Evolutionary conservation across 2,888 invertebrate genomes (phyloP).

Genomic region (Tuta absoluta): DNA sequence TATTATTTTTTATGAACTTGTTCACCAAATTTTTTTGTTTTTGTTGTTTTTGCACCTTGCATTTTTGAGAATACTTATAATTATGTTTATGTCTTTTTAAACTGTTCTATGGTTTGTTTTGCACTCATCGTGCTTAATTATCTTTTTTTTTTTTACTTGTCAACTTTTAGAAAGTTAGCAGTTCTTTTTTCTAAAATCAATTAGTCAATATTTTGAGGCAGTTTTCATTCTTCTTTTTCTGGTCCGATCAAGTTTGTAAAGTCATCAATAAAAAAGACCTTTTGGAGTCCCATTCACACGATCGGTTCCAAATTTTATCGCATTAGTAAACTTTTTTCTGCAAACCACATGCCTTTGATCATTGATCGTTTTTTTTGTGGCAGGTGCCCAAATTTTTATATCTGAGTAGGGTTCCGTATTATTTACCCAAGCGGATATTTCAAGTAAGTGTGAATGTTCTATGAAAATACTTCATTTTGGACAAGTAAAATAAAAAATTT

Average conservation of each 20-base stretch:
- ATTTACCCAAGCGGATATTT: not conserved
- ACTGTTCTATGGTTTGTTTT: too few relatives aligned
- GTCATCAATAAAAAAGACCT: constrained; percentile 29
- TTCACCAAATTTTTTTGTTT: too few relatives aligned
- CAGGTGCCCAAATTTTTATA: constrained; percentile 42
- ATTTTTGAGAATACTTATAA: too few relatives aligned
- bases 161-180: too few relatives aligned
- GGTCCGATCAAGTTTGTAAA: constrained; percentile 24
- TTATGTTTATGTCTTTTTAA: too few relatives aligned
- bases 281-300: constrained; percentile 45
- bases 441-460: not conserved
- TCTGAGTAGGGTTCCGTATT: not conserved
- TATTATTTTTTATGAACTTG: too few relatives aligned
- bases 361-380: constrained; percentile 58
- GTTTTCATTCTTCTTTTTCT: not conserved
- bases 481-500: too few relatives aligned
- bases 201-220: not conserved
- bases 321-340: constrained; percentile 60
- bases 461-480: too few relatives aligned
- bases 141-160: too few relatives aligned
- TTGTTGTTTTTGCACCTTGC: too few relatives aligned
- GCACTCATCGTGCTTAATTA: too few relatives aligned
- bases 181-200: too few relatives aligned
- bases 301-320: constrained; percentile 55
- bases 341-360: constrained; percentile 61